phyloP scores from a whole-genome alignment of 2,888 invertebrate species.

The Ormyrus nitidulus region DNA sequence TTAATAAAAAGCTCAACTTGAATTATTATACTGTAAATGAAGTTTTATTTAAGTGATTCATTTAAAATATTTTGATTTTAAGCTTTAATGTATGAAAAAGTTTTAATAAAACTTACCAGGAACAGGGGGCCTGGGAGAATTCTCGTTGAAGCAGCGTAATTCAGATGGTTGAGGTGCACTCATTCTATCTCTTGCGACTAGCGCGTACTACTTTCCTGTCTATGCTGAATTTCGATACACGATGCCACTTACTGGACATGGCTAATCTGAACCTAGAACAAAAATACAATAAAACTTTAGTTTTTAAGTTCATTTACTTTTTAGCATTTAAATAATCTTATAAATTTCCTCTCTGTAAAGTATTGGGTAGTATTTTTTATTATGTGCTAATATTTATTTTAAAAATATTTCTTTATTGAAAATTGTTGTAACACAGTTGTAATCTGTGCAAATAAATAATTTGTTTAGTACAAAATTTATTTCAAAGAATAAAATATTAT shows the following conservation, averaged over 20 bases:
- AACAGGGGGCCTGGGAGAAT: slow-evolving; percentile 90
- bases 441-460: not conserved
- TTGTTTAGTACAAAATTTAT: no score
- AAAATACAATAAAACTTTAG: slow-evolving; percentile 30
- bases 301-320: no score
- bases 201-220: slow-evolving; percentile 72
- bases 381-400: no score
- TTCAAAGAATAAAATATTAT: no score
- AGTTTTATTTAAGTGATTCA: no score
- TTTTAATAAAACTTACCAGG: slow-evolving; percentile 80
- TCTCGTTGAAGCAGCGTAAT: slow-evolving; percentile 77
- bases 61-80: not conserved
- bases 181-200: slow-evolving; percentile 75
- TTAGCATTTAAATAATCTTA: no score
- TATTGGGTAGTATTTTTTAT: no score
- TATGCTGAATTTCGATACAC: slow-evolving; percentile 72
- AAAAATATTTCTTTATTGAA: no score
- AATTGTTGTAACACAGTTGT: no score
- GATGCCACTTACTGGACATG: slow-evolving; percentile 75
- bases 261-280: slow-evolving; percentile 73
- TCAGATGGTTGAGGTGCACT: slow-evolving; percentile 73
- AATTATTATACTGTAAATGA: no score
- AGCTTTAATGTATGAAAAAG: slow-evolving; percentile 1
- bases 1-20: not conserved
- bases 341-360: no score